Base-by-base conservation (phyloP, 2,888 invertebrate species). In the Coelinius sp. region DNA sequence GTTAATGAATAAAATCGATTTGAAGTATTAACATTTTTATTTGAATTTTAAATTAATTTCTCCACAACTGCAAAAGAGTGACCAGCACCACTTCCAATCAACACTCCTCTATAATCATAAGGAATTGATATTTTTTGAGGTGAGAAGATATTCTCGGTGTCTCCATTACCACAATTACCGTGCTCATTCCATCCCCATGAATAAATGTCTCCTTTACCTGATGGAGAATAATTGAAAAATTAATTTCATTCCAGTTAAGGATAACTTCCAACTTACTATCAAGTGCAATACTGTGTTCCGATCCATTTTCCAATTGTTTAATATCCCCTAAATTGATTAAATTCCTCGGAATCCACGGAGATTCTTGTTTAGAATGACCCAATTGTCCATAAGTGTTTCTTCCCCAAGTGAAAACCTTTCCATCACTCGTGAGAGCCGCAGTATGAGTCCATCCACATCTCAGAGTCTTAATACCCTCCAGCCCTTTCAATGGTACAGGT, bases 171-270 rank as follows among this genome's bases (percentile, higher is more conserved):
- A 81, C 95, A 95, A 85, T 94, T 95, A 44, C 94, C 94, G 88
- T 96, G 96, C 83, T 96, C 96, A 88, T 96, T 96, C 96, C 96
- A 96, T 0, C 96, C 96, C 95, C 96, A 96, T 20, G 93, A 91
- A 83, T 92, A 92, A 5, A 95, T 84, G 63, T 90, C 89, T 35
- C 92, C 92, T 71, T 92, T 91, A 74, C 89, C 90, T 79, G 91
- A 90, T 56, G 82, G 82, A 53, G 62, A 65, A 31, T 62, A n/a
- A n/a, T n/a, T n/a, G n/a, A n/a, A n/a, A n/a, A n/a, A n/a, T n/a
- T n/a, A n/a, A n/a, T n/a, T n/a, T n/a, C 35, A 49, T 17, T 27
- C 24, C n/a, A 52, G 27, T 38, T 64, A 64, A 38, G 38, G 12
- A 12, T 38, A n/a, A 41, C n/a, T n/a, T n/a, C n/a, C n/a, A n/a